These are phyloP conservation scores for Apomyelois bistriatella DNA, from an alignment of 2,888 invertebrate genomes.

Conservation along the genomic window DNA sequence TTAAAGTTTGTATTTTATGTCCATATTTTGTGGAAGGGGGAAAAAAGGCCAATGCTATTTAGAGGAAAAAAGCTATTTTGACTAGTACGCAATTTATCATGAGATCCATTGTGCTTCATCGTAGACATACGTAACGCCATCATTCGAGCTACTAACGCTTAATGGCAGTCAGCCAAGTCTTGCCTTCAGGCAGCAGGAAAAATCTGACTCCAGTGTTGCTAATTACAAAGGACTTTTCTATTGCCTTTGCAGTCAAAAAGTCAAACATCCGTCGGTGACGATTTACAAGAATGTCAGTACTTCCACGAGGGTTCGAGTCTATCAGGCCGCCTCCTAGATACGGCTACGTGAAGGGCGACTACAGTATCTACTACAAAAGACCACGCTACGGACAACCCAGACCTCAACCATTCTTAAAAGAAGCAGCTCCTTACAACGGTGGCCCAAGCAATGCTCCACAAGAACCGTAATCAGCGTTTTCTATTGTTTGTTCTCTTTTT, in stretches of 20 bases:
- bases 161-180: too few species aligned
- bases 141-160: too few species aligned
- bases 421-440: slow-evolving; percentile 37
- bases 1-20: too few species aligned
- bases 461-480: slow-evolving; percentile 37
- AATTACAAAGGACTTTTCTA: too few species aligned
- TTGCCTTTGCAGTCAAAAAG: background rate
- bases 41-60: too few species aligned
- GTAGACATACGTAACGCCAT: too few species aligned
- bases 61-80: too few species aligned
- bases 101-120: too few species aligned
- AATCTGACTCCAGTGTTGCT: too few species aligned
- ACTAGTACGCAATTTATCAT: too few species aligned
- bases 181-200: too few species aligned
- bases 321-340: slow-evolving; percentile 48
- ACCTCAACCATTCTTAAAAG: slow-evolving; percentile 60
- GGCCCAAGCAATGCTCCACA: slow-evolving; percentile 56
- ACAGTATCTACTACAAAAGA: slow-evolving; percentile 62
- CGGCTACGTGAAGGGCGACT: slow-evolving; percentile 57
- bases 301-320: slow-evolving; percentile 58
- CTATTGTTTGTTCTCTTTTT: background rate
- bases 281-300: slow-evolving; percentile 54
- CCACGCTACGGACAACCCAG: slow-evolving; percentile 66
- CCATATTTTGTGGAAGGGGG: too few species aligned
- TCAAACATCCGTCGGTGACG: slow-evolving; percentile 20